Conservation (phyloP, 2,888 invertebrate species). For the Drosophila anceps region DNA sequence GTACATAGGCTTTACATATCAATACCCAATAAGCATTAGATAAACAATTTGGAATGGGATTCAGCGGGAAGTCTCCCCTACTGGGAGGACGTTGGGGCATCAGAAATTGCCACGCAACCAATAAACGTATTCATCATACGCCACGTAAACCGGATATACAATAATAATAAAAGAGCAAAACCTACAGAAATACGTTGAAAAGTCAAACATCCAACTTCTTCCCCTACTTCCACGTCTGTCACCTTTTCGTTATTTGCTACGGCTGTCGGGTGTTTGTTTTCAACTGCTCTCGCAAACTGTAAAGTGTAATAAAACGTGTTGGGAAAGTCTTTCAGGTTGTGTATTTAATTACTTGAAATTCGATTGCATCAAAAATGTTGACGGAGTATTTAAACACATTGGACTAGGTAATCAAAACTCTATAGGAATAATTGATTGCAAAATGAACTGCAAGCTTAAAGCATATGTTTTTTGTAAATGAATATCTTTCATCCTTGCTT, state of each 20-base stretch:
- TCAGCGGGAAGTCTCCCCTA: background rate
- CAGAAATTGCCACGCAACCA: slow-evolving; percentile 47
- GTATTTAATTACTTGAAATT: slow-evolving; percentile 56
- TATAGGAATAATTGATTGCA: background rate
- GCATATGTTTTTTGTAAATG: background rate
- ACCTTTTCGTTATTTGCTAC: slow-evolving; percentile 5
- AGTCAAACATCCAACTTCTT: slow-evolving; percentile 33
- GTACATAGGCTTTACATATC: slow-evolving; percentile 30
- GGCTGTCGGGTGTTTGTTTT: slow-evolving; percentile 39
- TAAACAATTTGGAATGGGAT: slow-evolving; percentile 34
- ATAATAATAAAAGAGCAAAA: slow-evolving; percentile 50
- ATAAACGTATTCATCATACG: slow-evolving; percentile 66
- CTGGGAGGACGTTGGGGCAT: background rate
- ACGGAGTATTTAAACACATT: background rate
- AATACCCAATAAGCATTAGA: slow-evolving; percentile 53
- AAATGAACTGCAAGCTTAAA: background rate
- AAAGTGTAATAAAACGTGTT: slow-evolving; percentile 66
- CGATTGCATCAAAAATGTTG: background rate
- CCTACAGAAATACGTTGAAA: slow-evolving; percentile 57
- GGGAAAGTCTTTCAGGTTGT: slow-evolving; percentile 19
- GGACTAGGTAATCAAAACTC: background rate
- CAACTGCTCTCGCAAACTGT: slow-evolving; percentile 37
- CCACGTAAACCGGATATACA: slow-evolving; percentile 62
- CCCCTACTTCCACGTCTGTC: background rate
- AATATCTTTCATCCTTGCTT: background rate